A percentile compares a stretch with the other conserved stretches of the same genome.
Conservation (phyloP, 2,113 vertebrate species). For the Anoura caudifer region DNA sequence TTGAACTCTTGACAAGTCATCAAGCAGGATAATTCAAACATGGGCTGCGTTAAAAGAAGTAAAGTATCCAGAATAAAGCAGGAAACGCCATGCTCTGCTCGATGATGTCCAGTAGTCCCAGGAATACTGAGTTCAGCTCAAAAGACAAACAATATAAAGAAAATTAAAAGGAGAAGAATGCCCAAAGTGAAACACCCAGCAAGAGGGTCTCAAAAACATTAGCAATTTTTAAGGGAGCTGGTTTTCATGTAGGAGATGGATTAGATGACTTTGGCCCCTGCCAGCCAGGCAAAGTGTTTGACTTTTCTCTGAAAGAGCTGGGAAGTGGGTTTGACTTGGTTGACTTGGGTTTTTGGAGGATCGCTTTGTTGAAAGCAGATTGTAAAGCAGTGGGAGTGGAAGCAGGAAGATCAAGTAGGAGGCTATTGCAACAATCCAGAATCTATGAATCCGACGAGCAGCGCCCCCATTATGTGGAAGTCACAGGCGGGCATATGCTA, state of each 20-base stretch:
- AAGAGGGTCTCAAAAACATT: background rate
- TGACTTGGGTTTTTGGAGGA: background rate
- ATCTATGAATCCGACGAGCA: background rate
- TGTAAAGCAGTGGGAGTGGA: background rate
- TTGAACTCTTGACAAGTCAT: background rate
- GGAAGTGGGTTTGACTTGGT: background rate
- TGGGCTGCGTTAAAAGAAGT: background rate
- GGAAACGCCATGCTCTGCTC: background rate
- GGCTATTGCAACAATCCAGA: background rate
- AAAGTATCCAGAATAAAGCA: background rate
- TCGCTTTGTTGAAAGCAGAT: background rate
- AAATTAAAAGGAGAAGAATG: background rate
- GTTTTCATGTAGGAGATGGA: background rate
- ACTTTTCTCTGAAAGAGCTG: background rate
- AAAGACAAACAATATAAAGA: background rate
- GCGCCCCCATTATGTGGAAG: background rate
- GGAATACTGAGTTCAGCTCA: background rate
- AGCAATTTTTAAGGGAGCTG: background rate
- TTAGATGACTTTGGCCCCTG: background rate
- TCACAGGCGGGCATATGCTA: background rate
- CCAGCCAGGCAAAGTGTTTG: background rate
- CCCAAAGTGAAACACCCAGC: background rate
- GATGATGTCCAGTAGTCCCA: background rate
- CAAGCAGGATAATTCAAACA: conserved; percentile 17
- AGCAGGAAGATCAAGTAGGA: background rate